A percentile compares a stretch with the other conserved stretches of the same genome.
Conservation (phyloP, 2,888 invertebrate species). For the Eupelmus urozonus region DNA sequence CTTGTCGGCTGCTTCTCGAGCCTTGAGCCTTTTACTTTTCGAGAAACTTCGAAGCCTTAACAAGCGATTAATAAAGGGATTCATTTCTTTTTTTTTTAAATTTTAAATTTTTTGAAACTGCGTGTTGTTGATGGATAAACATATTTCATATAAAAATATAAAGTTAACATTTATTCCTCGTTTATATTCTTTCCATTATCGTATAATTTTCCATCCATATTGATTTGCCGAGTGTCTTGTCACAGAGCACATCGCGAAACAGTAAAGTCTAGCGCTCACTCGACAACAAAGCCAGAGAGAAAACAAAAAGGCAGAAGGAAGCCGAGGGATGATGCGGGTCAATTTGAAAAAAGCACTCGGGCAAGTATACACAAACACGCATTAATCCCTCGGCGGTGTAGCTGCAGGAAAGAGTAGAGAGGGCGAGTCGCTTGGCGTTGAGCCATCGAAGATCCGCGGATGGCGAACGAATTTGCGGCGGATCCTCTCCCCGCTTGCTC, state of each 20-base stretch:
- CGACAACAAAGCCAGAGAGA: too few species aligned
- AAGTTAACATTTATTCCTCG: too few species aligned
- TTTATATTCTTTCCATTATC: too few species aligned
- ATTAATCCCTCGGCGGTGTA: conserved; percentile 71
- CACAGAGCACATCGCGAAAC: too few species aligned
- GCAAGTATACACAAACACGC: conserved; percentile 72
- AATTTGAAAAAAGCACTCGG: conserved; percentile 57
- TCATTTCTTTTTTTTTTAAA: background rate
- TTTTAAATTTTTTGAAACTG: background rate
- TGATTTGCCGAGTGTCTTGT: too few species aligned
- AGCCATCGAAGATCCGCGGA: conserved; percentile 73
- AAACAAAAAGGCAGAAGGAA: conserved; percentile 9
- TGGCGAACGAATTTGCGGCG: conserved; percentile 62
- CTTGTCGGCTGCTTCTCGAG: conserved; percentile 20
- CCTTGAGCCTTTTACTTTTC: conserved; percentile 2
- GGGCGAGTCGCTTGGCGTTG: conserved; percentile 68
- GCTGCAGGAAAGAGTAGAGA: too few species aligned
- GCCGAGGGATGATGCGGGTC: conserved; percentile 30
- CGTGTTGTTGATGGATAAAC: too few species aligned
- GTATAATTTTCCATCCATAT: too few species aligned
- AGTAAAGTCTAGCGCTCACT: too few species aligned
- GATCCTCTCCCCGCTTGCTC: background rate
- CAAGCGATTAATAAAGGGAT: background rate
- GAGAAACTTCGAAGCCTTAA: background rate
- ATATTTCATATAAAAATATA: too few species aligned